Evolutionary conservation across 2,797 vertebrate species (phyloP).

Genomic region (Microctenopoma steveboyesi): DNA sequence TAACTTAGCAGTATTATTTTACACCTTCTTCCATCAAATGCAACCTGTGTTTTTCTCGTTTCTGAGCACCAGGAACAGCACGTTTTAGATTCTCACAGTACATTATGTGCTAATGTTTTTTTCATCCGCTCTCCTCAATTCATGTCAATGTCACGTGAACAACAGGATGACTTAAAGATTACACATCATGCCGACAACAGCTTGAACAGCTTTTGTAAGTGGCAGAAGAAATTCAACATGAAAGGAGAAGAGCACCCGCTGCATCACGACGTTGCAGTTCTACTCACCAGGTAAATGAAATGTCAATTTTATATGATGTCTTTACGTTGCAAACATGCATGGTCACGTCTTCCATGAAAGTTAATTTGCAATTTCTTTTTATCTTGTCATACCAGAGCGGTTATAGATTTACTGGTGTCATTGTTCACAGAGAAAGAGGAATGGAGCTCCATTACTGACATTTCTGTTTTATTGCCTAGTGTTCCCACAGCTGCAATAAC

Average conservation of each 20-base stretch:
- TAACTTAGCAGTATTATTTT: not conserved
- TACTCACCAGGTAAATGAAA: slow-evolving; percentile 91
- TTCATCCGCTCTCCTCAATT: not conserved
- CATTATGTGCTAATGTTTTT: not conserved
- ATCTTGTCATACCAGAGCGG: not conserved
- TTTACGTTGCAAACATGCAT: too few relatives aligned
- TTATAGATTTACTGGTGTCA: slow-evolving; percentile 5
- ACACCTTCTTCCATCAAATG: not conserved
- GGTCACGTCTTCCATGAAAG: not conserved
- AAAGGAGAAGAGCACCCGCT: slow-evolving; percentile 91
- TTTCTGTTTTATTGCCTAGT: too few relatives aligned
- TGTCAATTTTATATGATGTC: not conserved
- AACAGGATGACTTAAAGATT: slow-evolving; percentile 93
- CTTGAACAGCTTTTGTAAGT: slow-evolving; percentile 95
- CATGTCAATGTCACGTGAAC: not conserved
- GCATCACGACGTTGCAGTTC: slow-evolving; percentile 93
- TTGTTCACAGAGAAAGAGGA: too few relatives aligned
- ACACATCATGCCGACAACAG: slow-evolving; percentile 96
- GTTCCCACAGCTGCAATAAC: too few relatives aligned
- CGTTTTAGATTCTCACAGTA: not conserved
- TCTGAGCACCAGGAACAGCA: not conserved
- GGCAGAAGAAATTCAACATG: slow-evolving; percentile 94
- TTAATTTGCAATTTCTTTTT: not conserved
- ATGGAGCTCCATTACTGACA: not conserved
- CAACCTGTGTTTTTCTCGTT: not conserved